These are phyloP conservation scores for Anguilla marmorata DNA, from an alignment of 2,797 vertebrate genomes.

Conservation along the genomic window DNA sequence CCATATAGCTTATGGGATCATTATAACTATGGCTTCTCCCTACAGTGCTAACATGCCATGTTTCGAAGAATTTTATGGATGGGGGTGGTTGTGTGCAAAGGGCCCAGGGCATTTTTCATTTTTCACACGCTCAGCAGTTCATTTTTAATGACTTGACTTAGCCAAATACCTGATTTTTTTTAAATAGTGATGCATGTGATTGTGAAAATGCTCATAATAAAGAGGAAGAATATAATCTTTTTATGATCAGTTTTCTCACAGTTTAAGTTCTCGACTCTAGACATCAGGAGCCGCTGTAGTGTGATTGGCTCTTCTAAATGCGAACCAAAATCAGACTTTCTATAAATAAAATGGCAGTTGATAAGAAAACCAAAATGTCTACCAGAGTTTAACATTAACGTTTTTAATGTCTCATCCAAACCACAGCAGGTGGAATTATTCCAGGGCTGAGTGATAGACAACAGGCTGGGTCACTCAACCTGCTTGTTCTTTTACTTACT, in stretches of 20 bases:
- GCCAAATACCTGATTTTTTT: background rate
- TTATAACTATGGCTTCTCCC: background rate
- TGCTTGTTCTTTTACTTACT: background rate
- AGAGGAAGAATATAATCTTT: background rate
- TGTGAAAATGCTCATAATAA: slow-evolving; percentile 17
- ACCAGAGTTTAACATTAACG: slow-evolving; percentile 34
- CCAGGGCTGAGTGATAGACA: slow-evolving; percentile 8
- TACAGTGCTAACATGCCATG: background rate
- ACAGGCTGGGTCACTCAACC: background rate
- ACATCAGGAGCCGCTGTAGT: background rate
- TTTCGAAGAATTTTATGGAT: background rate
- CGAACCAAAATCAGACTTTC: background rate
- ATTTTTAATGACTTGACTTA: background rate
- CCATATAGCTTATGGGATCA: background rate
- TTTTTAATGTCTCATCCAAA: slow-evolving; percentile 40
- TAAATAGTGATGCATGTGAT: slow-evolving; percentile 29
- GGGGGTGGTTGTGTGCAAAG: background rate
- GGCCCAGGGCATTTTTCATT: background rate
- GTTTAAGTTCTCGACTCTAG: background rate
- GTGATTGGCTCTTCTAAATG: background rate
- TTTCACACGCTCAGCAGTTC: background rate
- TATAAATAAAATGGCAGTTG: slow-evolving; percentile 30
- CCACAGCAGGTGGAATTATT: slow-evolving; percentile 7
- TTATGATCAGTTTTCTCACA: background rate
- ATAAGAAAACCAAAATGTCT: slow-evolving; percentile 35